Base-by-base conservation (phyloP, 1,140 invertebrate genomes). In the Cataglyphis hispanica region DNA sequence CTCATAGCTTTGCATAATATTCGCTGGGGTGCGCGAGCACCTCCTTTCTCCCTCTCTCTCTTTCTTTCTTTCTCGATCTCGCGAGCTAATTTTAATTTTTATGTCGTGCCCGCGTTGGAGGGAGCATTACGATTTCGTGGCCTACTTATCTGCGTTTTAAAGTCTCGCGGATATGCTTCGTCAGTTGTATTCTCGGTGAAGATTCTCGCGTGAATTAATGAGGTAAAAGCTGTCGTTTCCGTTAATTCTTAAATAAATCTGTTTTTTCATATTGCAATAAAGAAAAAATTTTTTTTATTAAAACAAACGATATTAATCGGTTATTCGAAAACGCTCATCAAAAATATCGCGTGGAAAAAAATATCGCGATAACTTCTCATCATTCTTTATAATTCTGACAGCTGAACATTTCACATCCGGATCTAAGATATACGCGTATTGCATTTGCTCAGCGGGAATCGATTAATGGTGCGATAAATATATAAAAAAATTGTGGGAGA, bases 1-100 rank as follows among this genome's bases (percentile, higher is more conserved):
- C 95, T 94, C 91, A 93, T 93, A 93, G 94, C 93, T 95, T 95
- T 95, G 95, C 95, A 95, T 95, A 95, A 95, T 95, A 94, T 93
- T 94, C 92, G 90, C 87, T 91, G 87, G 93, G 92, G 93, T 91
- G 92, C 87, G 84, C 86, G n/a, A 19, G 10, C 37, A 7, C 25
- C 63, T 53, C 64, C 53, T 10, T 58, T 31, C 83, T 72, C 31
- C 6, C 40, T 13, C n/a, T 25, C 27, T 37, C 27, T 31, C n/a
- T 25, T 8, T 56, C 27, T 56, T 34, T 70, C 31, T 58, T 19
- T 34, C 46, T 50, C 46, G 46, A 7, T 64, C 19, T 61, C 67
- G 88, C 87, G 86, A 89, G 93, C 94, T 95, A 95, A 95, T 95
- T 95, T 95, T 95, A 95, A 95, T 95, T 95, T 95, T 94, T 94